These are phyloP conservation scores for Eumeta japonica DNA, from an alignment of 1,140 invertebrate species.

Conservation along the genomic window DNA sequence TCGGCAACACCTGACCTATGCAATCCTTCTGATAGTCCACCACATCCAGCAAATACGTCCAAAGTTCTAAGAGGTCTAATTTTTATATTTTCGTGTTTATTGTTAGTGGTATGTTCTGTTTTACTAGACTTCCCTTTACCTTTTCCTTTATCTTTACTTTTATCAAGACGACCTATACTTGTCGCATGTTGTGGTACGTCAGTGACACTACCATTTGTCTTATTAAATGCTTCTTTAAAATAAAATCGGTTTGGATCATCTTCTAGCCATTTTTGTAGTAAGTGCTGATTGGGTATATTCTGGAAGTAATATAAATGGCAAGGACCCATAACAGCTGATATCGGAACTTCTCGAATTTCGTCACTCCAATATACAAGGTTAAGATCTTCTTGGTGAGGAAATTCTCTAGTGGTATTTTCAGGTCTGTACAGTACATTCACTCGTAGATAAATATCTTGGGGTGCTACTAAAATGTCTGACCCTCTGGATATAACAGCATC, in stretches of 20 bases:
- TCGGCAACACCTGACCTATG: slow-evolving; percentile 70
- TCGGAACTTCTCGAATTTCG: slow-evolving; percentile 62
- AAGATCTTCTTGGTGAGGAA: slow-evolving; percentile 65
- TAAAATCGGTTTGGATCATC: slow-evolving; percentile 73
- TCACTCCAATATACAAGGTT: slow-evolving; percentile 78
- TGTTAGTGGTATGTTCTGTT: slow-evolving; percentile 21
- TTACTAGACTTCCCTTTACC: slow-evolving; percentile 69
- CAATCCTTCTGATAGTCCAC: slow-evolving; percentile 73
- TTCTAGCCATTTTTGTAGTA: slow-evolving; percentile 63
- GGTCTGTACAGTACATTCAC: slow-evolving; percentile 75
- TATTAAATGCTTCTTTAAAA: slow-evolving; percentile 71
- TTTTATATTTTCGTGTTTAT: slow-evolving; percentile 31
- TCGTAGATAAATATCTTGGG: slow-evolving; percentile 65
- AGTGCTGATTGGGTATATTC: slow-evolving; percentile 40
- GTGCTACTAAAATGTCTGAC: slow-evolving; percentile 49
- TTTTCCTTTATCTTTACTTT: slow-evolving; percentile 68
- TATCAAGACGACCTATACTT: slow-evolving; percentile 61
- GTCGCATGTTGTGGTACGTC: slow-evolving; percentile 64
- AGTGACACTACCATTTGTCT: slow-evolving; percentile 57
- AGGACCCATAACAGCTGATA: slow-evolving; percentile 39
- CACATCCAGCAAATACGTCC: slow-evolving; percentile 90
- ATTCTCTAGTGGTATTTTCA: slow-evolving; percentile 70
- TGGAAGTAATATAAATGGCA: slow-evolving; percentile 40
- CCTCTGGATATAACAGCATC: slow-evolving; percentile 59
- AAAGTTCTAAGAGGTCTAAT: slow-evolving; percentile 63